Conservation (phyloP, 92 coral and sea anemone species). For the Porites lobata region DNA sequence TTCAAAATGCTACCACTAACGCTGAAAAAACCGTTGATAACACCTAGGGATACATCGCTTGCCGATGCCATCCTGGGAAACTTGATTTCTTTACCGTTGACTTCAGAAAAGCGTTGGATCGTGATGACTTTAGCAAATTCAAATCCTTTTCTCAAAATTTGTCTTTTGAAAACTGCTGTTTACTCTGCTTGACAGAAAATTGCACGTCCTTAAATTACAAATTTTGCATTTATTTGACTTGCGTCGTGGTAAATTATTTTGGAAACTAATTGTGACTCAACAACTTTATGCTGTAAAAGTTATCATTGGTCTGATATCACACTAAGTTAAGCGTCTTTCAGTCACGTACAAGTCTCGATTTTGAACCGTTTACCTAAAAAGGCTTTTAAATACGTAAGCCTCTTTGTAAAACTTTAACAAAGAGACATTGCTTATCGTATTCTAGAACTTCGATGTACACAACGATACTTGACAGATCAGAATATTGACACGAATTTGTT, state of each 20-base stretch:
- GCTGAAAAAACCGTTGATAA: constrained; percentile 48
- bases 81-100: neutral
- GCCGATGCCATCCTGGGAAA: constrained; percentile 21
- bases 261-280: neutral
- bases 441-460: neutral
- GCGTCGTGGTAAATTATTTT: constrained; percentile 9
- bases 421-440: neutral
- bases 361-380: neutral
- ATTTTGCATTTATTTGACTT: constrained; percentile 37
- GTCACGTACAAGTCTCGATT: neutral
- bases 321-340: neutral
- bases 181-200: constrained; percentile 12
- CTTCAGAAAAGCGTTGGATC: neutral
- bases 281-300: neutral
- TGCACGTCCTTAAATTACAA: neutral
- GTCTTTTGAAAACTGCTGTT: constrained; percentile 19
- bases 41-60: constrained; percentile 34
- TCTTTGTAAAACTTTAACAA: neutral
- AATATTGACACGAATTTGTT: neutral
- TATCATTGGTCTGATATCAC: neutral
- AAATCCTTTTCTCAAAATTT: neutral
- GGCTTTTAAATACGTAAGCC: neutral
- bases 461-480: neutral
- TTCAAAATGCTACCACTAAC: constrained; percentile 54
- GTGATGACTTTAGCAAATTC: neutral